phyloP scores from a whole-genome alignment of 2,113 vertebrate genomes.

The Brevimyrus niger region DNA sequence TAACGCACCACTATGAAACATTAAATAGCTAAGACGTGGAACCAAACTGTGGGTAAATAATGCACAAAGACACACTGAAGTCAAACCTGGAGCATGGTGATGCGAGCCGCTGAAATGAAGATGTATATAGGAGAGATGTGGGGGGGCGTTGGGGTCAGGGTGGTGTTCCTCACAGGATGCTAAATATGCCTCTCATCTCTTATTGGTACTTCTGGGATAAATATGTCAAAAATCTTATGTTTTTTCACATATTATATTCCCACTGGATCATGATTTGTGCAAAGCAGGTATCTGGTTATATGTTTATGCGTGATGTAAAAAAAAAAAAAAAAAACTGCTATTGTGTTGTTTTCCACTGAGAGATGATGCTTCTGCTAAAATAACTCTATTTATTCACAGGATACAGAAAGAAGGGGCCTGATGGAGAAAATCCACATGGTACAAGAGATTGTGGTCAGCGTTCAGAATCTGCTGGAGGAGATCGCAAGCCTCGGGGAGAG shows the following conservation, averaged over 20 bases:
- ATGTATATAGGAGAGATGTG: neutral
- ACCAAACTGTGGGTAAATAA: neutral
- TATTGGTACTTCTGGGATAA: neutral
- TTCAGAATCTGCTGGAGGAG: constrained; percentile 82
- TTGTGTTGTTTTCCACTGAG: neutral
- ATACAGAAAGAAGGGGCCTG: constrained; percentile 81
- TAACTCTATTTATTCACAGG: constrained; percentile 53
- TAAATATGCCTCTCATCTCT: neutral
- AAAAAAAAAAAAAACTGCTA: neutral
- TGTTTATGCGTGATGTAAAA: neutral
- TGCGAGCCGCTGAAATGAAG: too few species aligned
- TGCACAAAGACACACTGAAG: neutral
- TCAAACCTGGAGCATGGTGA: neutral
- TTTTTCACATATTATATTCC: neutral
- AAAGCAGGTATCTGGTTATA: neutral
- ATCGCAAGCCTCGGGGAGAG: constrained; percentile 84
- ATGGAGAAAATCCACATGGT: constrained; percentile 95
- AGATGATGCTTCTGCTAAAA: neutral
- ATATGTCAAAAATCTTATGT: neutral
- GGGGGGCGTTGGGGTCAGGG: neutral
- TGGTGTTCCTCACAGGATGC: neutral
- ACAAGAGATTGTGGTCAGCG: constrained; percentile 83
- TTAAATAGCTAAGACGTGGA: neutral
- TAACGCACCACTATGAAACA: neutral
- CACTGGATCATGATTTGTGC: neutral